phyloP scores from a whole-genome alignment of 2,113 vertebrate genomes.

The Oncorhynchus nerka region DNA sequence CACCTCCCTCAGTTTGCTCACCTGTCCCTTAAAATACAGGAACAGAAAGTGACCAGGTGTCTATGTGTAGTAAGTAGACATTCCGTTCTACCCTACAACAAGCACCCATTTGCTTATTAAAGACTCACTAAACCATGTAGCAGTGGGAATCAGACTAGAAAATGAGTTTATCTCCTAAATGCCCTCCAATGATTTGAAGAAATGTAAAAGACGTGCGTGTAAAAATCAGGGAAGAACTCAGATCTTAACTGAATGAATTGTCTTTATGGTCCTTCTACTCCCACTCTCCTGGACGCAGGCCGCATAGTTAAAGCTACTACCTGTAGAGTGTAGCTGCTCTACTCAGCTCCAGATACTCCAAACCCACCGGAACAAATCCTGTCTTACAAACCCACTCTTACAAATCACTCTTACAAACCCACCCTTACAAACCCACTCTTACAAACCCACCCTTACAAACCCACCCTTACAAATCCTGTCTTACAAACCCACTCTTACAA shows the following conservation, averaged over 20 bases:
- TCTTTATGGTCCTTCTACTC: constrained; percentile 69
- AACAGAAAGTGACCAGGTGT: constrained; percentile 71
- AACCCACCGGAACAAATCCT: not conserved
- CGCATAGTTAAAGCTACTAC: constrained; percentile 65
- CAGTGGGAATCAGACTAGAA: constrained; percentile 74
- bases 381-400: too few species aligned
- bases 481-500: too few species aligned
- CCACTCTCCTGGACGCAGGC: constrained; percentile 62
- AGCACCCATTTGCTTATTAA: constrained; percentile 68
- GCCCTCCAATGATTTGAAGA: constrained; percentile 77
- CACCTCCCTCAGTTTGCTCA: constrained; percentile 40
- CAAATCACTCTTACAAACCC: too few species aligned
- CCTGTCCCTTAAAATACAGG: constrained; percentile 56
- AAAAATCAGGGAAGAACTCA: constrained; percentile 46
- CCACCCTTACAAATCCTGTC: rapidly evolving
- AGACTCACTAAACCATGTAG: constrained; percentile 76
- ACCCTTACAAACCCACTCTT: too few species aligned
- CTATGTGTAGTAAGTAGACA: constrained; percentile 48
- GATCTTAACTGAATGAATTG: constrained; percentile 58
- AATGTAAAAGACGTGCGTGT: constrained; percentile 66
- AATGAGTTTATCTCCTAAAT: constrained; percentile 80
- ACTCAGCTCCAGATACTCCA: constrained; percentile 1
- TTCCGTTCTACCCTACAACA: constrained; percentile 61
- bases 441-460: too few species aligned
- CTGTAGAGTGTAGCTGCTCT: constrained; percentile 69